A percentile compares a stretch with the other conserved stretches of the same genome.
Conservation (phyloP, 23 tunicate genomes). For the Ascidia mentula region DNA sequence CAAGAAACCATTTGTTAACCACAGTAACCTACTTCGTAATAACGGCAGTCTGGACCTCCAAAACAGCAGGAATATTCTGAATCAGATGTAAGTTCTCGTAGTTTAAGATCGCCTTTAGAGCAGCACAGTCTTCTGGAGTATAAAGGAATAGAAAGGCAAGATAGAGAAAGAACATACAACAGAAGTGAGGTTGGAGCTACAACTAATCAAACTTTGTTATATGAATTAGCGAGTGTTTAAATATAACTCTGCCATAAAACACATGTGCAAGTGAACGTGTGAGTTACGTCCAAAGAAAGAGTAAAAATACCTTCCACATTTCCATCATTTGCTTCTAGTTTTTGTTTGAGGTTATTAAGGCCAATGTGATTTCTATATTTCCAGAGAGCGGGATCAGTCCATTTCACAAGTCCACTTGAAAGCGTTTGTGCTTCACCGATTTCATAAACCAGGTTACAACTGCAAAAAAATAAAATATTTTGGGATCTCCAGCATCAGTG, state of each 20-base stretch:
- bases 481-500: too few relatives aligned
- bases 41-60: constrained; percentile 24
- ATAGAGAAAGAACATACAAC: too few relatives aligned
- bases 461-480: too few relatives aligned
- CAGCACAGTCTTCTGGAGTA: constrained; percentile 26
- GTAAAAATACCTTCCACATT: constrained; percentile 16
- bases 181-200: too few relatives aligned
- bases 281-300: too few relatives aligned
- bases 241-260: too few relatives aligned
- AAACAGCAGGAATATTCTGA: constrained; percentile 28
- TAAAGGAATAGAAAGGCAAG: too few relatives aligned
- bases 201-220: too few relatives aligned
- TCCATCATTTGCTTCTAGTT: constrained; percentile 41
- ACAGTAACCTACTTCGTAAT: constrained; percentile 24
- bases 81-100: constrained; percentile 31
- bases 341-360: constrained; percentile 23
- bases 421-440: constrained; percentile 1
- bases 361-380: constrained; percentile 22
- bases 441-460: constrained; percentile 39
- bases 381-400: constrained; percentile 21
- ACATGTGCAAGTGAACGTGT: too few relatives aligned
- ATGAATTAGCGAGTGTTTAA: too few relatives aligned
- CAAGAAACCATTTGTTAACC: not conserved
- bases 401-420: not conserved
- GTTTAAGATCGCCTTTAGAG: constrained; percentile 31